A percentile compares a stretch with the other conserved stretches of the same genome.
Conservation (phyloP, 1,140 invertebrate species). For the Copidosoma floridanum region DNA sequence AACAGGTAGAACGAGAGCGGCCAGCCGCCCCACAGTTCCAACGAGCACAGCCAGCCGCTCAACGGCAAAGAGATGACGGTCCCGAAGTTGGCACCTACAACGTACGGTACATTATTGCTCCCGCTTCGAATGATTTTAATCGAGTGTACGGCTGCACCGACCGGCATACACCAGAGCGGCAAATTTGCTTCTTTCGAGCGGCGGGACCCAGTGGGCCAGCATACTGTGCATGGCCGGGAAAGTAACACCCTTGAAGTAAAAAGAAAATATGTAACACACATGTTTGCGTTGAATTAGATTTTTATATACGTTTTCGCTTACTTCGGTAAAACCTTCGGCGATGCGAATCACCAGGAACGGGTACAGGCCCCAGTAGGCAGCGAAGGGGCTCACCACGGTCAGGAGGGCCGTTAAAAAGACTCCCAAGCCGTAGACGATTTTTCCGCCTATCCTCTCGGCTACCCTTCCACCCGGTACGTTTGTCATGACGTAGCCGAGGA, state of each 20-base stretch:
- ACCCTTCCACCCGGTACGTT: slow-evolving; percentile 84
- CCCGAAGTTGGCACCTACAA: slow-evolving; percentile 69
- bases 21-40: slow-evolving; percentile 71
- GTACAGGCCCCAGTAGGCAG: slow-evolving; percentile 68
- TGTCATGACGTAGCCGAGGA: slow-evolving; percentile 82
- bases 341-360: slow-evolving; percentile 76
- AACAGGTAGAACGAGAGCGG: slow-evolving; percentile 79
- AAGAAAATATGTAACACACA: slow-evolving; percentile 16
- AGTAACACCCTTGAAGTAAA: slow-evolving; percentile 74
- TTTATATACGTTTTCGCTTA: slow-evolving; percentile 39
- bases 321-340: slow-evolving; percentile 83
- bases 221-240: slow-evolving; percentile 82
- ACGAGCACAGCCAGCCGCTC: slow-evolving; percentile 71
- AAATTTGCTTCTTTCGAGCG: slow-evolving; percentile 76
- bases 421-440: slow-evolving; percentile 76
- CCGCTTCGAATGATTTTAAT: slow-evolving; percentile 10
- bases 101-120: slow-evolving; percentile 31
- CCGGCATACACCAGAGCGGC: slow-evolving; percentile 78
- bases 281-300: not conserved
- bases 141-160: slow-evolving; percentile 41
- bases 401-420: slow-evolving; percentile 76
- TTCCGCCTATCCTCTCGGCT: slow-evolving; percentile 77
- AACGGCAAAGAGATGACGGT: slow-evolving; percentile 74
- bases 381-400: slow-evolving; percentile 71
- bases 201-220: slow-evolving; percentile 79